phyloP scores from a whole-genome alignment of 2,113 vertebrate genomes.

The Poicephalus meyeri region DNA sequence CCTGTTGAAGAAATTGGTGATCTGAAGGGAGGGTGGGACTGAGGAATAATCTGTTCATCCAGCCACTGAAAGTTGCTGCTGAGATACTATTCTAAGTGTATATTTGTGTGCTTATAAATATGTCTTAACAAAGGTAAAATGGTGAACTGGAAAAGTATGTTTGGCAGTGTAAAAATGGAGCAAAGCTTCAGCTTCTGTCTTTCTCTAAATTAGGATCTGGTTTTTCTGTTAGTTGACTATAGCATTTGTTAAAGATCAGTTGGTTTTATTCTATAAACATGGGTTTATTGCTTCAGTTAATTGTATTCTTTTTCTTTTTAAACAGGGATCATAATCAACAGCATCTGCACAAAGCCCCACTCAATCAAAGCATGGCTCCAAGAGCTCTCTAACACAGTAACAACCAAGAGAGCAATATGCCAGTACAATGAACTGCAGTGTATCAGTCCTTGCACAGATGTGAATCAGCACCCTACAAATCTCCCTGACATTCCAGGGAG shows the following conservation, averaged over 20 bases:
- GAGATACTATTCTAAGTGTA: not conserved
- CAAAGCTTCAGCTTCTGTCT: not conserved
- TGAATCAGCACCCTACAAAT: not conserved
- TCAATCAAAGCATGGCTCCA: not conserved
- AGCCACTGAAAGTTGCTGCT: not conserved
- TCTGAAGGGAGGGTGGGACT: not conserved
- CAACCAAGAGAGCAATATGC: not conserved
- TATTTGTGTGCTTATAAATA: not conserved
- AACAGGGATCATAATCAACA: not conserved
- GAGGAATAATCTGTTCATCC: not conserved
- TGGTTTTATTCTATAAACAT: not conserved
- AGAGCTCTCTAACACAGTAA: not conserved
- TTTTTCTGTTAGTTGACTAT: not conserved
- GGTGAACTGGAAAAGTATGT: not conserved
- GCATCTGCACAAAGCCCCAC: not conserved
- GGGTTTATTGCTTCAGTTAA: not conserved
- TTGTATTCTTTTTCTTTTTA: not conserved
- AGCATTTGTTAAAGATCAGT: not conserved
- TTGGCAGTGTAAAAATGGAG: not conserved
- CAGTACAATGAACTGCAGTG: not conserved
- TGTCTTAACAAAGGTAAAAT: not conserved
- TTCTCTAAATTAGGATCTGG: not conserved
- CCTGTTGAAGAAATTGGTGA: not conserved
- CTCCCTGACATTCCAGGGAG: not conserved
- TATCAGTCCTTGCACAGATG: not conserved